Evolutionary conservation across 2,113 vertebrate species (phyloP), one percentile per base, ranked within the genome.

Genomic region (Macroglossus sobrinus): DNA sequence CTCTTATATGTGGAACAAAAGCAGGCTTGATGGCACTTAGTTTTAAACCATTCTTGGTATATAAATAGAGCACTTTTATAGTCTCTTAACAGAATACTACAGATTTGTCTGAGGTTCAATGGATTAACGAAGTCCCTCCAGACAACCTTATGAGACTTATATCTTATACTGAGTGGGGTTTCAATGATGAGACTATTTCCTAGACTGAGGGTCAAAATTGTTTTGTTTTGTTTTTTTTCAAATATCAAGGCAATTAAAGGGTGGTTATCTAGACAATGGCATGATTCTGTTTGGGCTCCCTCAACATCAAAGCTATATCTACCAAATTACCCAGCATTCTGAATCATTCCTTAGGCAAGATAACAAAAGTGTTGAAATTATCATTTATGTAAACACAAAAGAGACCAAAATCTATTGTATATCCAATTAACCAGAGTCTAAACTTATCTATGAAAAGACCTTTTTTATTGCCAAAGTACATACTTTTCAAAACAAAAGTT

Each of bases 21-120:
- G 97, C 94, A 92, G 38, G 69, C 84, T 97, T 97, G 91, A 96
- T 81, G 92, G 96, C 95, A 97, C 93, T 95, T 96, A 95, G 96
- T 95, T 96, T 98, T 84, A 91, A 97, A 94, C 79, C 87, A 88
- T 97, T 93, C 95, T 94, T 47, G 96, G 89, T 86, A 97, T 84
- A 96, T 94, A 97, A 96, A 94, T 88, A 82, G 3, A 50, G 40
- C 28, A 84, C 89, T 75, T 95, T 63, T 59, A 57, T 16, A 4
- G 0, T 89, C 89, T 91, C 96, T 95, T 97, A 95, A 97, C 96
- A 95, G 78, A 96, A 84, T 47, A 91, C 79, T 95, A 86, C 38
- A 89, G 93, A 86, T 94, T 91, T 95, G 86, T 4, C 47, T n/a
- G 68, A 96, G 90, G 94, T 61, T 47, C 91, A 93, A 53, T 43